Evolutionary conservation across 2,113 vertebrate genomes (phyloP), one percentile per base, ranked within the genome.

Genomic region (Corydoras maculifer): DNA sequence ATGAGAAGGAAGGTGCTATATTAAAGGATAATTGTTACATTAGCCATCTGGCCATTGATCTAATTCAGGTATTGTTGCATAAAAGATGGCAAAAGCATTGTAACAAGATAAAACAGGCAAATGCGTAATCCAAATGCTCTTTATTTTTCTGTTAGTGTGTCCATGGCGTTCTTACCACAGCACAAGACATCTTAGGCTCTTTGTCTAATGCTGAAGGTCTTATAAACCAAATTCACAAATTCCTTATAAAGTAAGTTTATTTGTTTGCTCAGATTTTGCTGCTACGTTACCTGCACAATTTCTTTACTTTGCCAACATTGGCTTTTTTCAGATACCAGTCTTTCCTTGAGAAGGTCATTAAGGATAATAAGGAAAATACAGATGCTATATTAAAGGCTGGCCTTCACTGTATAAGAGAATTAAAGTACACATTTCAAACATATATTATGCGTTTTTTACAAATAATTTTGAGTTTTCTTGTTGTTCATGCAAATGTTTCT

Each of bases 11-110:
- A 61, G 83, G 84, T 25, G 93, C 93, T 0, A 79, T 77, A 29
- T 83, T 50, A 54, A 69, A 89, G 18, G 88, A 93, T 0, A 84
- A 85, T 2, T 84, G 73, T 79, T 93, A 90, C 78, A 79, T 84
- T 80, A 93, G 92, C 13, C 85, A 88, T 0, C 83, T 94, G 57
- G 85, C 91, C 66, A 91, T 90, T 9, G 91, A 96, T 82, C 77
- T 92, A 72, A 90, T 98, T 51, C 92, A 94, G 95, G 96, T 98
- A 88, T 71, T 50, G 4, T 0, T 9, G 5, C 43, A 68, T 35
- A 14, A 43, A 62, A 58, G 4, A 5, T 8, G 18, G 6, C 13
- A n/a, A 65, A 72, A 9, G 30, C 13, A 64, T 49, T 48, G 3
- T 25, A 58, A 43, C 15, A 3, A 1, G 55, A 73, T 3, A 30